Evolutionary conservation across 1,140 invertebrate genomes (phyloP), one percentile per base, ranked within the genome.

Genomic region (Stegodyphus mimosarum): DNA sequence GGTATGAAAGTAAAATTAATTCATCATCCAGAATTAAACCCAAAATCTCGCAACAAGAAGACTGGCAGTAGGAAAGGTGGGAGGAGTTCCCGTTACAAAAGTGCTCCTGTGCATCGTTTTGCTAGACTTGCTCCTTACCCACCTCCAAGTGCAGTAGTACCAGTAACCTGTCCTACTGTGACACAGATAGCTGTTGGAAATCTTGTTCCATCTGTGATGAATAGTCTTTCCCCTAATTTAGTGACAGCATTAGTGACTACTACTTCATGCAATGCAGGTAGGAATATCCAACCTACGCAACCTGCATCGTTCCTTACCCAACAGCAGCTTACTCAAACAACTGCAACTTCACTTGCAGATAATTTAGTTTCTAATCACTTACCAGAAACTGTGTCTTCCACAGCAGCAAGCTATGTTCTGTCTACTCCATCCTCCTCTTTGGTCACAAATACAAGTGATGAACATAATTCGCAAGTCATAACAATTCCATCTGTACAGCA

Each of bases 51-150:
- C 7, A 52, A n/a, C 18, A 69, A 50, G 10, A 84, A 75, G 13
- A 49, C 15, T 0, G 18, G 10, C 15, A 71, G 70, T n/a, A 73
- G 69, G 18, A 83, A 83, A 55, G 33, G 55, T 4, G 33, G 33
- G 33, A 11, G 60, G 15, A 73, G 71, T 10, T 67, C 72, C 50
- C 72, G 73, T 0, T 18, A 84, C 50, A 84, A 69, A 51, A 66
- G 55, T 53, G 60, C 71, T 5, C 72, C 81, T 10, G 70, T 73
- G 9, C 69, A 63, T 13, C 64, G 67, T 15, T 64, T 86, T 6
- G 63, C 74, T 10, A 55, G 70, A 50, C 74, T 86, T 13, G 83
- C 83, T 9, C 83, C 83, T 9, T 78, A 86, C 64, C 83, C 83
- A 5, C 74, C 83, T 10, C 73, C 63, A 6, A 48, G 49, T 13